A percentile compares a stretch with the other conserved stretches of the same genome.
These are phyloP conservation scores for Ibidorhyncha struthersii DNA, from an alignment of 2,113 vertebrate species.

Conservation along the genomic window DNA sequence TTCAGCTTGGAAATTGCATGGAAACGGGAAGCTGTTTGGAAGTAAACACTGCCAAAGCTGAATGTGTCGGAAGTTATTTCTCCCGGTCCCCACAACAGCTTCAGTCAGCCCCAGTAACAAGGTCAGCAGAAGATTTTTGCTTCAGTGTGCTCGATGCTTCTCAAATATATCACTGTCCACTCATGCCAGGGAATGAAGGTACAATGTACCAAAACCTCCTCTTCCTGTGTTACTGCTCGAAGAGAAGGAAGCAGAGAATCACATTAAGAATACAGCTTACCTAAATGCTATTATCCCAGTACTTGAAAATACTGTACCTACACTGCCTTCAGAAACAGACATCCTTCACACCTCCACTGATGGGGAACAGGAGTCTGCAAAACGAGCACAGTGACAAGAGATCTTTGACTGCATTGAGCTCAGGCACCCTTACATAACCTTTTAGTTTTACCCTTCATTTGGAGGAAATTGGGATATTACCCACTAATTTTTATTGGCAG, in stretches of 20 bases:
- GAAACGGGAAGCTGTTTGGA: constrained; percentile 58
- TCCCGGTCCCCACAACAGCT: constrained; percentile 14
- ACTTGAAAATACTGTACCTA: not conserved
- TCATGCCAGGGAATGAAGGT: constrained; percentile 48
- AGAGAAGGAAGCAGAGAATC: constrained; percentile 61
- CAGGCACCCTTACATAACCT: not conserved
- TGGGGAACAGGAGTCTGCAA: not conserved
- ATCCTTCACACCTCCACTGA: not conserved
- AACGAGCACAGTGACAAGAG: not conserved
- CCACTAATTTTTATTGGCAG: not conserved
- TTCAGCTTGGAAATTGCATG: constrained; percentile 65
- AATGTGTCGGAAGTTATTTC: not conserved
- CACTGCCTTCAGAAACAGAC: not conserved
- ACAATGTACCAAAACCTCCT: not conserved
- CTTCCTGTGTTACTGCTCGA: constrained; percentile 36
- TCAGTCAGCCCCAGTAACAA: constrained; percentile 1
- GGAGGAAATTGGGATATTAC: not conserved
- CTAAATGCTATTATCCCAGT: not conserved
- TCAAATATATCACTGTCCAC: constrained; percentile 26
- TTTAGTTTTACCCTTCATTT: not conserved
- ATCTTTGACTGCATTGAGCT: not conserved
- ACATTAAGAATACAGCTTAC: constrained; percentile 24
- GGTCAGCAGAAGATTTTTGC: constrained; percentile 9
- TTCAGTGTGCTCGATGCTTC: not conserved
- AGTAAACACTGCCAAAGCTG: constrained; percentile 56